Evolutionary conservation across 1,140 invertebrate species (phyloP).

Genomic region (Phortica variegata): DNA sequence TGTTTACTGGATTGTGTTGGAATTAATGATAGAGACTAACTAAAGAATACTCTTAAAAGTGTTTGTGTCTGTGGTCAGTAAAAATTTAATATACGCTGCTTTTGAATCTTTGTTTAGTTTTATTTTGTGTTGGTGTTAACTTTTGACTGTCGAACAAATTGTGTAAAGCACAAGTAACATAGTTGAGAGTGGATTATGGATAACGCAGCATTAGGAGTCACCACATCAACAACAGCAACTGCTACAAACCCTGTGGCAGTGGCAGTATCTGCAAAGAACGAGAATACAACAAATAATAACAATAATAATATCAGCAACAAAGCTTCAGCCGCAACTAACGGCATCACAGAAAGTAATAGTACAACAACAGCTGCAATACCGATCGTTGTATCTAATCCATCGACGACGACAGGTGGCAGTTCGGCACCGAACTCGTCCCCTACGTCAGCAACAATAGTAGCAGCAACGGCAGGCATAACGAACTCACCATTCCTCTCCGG

Average conservation of each 20-base stretch:
- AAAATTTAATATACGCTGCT: too few relatives aligned
- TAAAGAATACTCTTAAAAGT: too few relatives aligned
- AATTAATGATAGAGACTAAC: too few relatives aligned
- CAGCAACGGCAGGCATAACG: conserved; percentile 7
- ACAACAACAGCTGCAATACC: conserved; percentile 34
- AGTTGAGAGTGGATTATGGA: conserved; percentile 52
- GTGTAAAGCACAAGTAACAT: conserved; percentile 15
- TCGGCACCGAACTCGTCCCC: neutral
- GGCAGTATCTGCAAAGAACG: conserved; percentile 26
- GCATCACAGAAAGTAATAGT: conserved; percentile 56
- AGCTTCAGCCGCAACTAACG: conserved; percentile 45
- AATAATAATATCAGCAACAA: conserved; percentile 29
- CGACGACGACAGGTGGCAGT: neutral
- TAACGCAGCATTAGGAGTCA: conserved; percentile 47
- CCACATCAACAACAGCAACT: conserved; percentile 33
- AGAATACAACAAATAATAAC: conserved; percentile 36
- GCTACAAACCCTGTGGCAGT: conserved; percentile 22
- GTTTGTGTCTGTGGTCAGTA: conserved; percentile 17
- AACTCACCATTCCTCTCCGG: too few relatives aligned
- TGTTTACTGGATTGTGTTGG: too few relatives aligned
- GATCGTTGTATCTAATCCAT: conserved; percentile 38
- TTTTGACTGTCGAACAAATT: conserved; percentile 9
- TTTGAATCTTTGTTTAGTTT: conserved; percentile 28
- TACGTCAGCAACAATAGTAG: conserved; percentile 10
- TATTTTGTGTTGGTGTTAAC: conserved; percentile 5